Base-by-base conservation (phyloP, 1,140 invertebrate species). In the Neuroterus valhalla region DNA sequence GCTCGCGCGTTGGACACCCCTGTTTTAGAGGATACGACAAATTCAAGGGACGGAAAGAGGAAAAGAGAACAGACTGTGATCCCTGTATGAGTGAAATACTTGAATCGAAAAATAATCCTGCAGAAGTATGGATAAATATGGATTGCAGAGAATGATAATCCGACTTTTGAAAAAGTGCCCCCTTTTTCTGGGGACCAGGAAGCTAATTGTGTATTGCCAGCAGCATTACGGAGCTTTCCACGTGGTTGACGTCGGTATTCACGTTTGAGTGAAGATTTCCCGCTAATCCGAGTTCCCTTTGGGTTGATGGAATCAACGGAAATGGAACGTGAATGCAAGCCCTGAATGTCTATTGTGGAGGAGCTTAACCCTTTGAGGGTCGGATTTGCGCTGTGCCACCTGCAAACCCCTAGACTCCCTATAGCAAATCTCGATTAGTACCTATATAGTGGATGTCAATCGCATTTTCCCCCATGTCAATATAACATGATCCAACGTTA, bases 281-380 rank as follows among this genome's bases (percentile, higher is more conserved):
- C 26, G 55, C 23, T 62, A 62, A 62, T 62, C 21, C 15, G 23
- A 26, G n/a, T 62, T 62, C 55, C 55, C 55, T 62, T 38, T 31
- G 55, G 55, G 8, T 62, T 62, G 23, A 38, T 62, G 23, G 21
- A 26, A 62, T 62, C 55, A 62, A 15, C 55, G 55, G 55, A 62
- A 62, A 62, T 62, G 55, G 55, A 38, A 62, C 55, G 55, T 62
- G 55, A 62, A 62, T 62, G 55, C 55, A 62, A 62, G 55, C 31
- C 55, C 55, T 62, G 55, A 62, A 62, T 62, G 55, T 62, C 55
- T 62, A 62, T 62, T 62, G 31, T 62, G 21, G 55, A 62, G 26
- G 21, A 62, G 55, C 55, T 62, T 62, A 62, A 62, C 55, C 55
- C 55, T 62, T 62, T 62, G 55, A 62, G 55, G n/a, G 55, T 38